Evolutionary conservation across 1,140 invertebrate species (phyloP), one percentile per base, ranked within the genome.

Genomic region (Drosophila melanica): DNA sequence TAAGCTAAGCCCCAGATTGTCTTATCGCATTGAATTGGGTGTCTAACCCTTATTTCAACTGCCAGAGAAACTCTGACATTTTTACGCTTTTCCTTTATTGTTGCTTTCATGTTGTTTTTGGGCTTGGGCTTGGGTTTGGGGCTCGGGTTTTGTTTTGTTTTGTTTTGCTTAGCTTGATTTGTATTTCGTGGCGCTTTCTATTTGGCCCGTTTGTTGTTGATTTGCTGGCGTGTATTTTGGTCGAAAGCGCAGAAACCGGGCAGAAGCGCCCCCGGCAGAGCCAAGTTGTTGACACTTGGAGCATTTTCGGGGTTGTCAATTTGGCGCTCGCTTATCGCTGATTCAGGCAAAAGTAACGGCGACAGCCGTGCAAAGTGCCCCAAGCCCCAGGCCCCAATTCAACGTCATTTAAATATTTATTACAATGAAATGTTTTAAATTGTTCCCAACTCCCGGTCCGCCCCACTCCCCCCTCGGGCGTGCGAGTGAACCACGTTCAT

Each of bases 1-100:
- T 77, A 77, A 75, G 71, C 71, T 75, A 54, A 69, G 75, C 75
- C 75, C 75, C 66, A 77, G 75, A 77, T 77, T 77, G 75, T 75
- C 71, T 77, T 77, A 77, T 77, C 71, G 65, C 75, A 75, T 70
- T 74, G 75, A 77, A 77, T 77, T 77, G 75, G 75, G 75, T 77
- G 75, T 77, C 71, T 77, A 77, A 77, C 75, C 75, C 75, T 77
- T 77, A 75, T 77, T 77, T 68, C 75, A 77, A 69, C 65, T 75
- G 64, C 59, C 64, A 77, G 18, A 54, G 47, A 45, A 60, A 75
- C 71, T 64, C 71, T 75, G 65, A 75, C 64, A 75, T 68, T 77
- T 75, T 77, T 65, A 74, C 75, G 75, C 71, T 75, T 64, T 60
- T 70, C 65, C 55, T 58, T 27, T 14, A 18, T 57, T 68, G 30